Base-by-base conservation (phyloP, 2,113 vertebrate species). In the Chamaea fasciata region DNA sequence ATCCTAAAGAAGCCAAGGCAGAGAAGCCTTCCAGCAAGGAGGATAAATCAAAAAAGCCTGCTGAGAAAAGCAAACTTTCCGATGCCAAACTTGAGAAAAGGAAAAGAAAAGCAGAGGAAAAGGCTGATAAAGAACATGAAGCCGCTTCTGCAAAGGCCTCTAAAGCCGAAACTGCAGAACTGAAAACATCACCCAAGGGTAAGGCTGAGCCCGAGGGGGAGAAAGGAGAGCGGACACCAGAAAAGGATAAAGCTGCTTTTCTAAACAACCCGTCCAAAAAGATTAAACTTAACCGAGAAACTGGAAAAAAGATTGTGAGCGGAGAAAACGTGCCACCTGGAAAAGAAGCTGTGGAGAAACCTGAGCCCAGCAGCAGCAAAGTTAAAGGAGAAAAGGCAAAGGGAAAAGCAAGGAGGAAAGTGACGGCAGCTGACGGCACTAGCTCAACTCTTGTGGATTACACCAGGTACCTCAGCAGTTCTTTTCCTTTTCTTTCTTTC, bases 211-310 rank as follows among this genome's bases (percentile, higher is more conserved):
- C 97, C 7, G 98, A 98, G 42, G 50, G 57, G 42, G 97, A 98
- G 57, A 98, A 98, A 71, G 78, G 97, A 57, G 98, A 98, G 57
- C 96, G 97, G 47, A 97, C 96, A 2, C 98, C 98, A 3, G 98
- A 97, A 63, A 98, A 98, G 52, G 98, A 98, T 81, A 98, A 98
- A 90, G 69, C 47, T 39, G 84, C 92, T 62, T 96, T 96, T 33
- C 97, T 95, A 50, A 97, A 98, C 63, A 98, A 98, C 31, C 98
- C 99, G 2, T 98, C 98, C 89, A 99, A 99, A 95, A 99, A 99
- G 97, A 99, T 99, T 74, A 99, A 99, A 92, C 98, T 99, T 49
- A 99, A 99, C 95, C 97, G 98, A 80, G 98, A 99, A 94, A 98
- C 98, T 26, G 98, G 98, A 46, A 99, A 98, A 68, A 99, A 99